Evolutionary conservation across 2,797 vertebrate genomes (phyloP).

Genomic region (Siniperca obscura): DNA sequence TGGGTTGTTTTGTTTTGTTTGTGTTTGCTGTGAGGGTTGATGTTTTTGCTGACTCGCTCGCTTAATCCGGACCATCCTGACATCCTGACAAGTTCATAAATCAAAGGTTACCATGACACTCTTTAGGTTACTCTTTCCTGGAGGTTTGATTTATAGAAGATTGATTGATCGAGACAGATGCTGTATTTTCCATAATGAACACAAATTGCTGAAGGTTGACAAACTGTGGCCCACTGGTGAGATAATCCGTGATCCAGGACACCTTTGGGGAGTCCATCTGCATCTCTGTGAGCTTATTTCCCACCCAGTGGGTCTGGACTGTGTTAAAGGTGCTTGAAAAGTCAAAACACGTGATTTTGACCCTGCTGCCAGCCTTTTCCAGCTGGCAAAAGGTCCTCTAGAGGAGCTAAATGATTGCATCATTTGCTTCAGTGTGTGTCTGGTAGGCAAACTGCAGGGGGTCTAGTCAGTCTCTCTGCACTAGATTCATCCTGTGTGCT

Average conservation of each 20-base stretch:
- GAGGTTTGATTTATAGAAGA: not conserved
- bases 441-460: constrained; percentile 58
- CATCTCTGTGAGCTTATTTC: constrained; percentile 28
- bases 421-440: constrained; percentile 62
- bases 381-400: constrained; percentile 42
- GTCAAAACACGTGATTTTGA: constrained; percentile 36
- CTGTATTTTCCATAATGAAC: not conserved
- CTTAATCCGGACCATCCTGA: not conserved
- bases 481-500: not conserved
- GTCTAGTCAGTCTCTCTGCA: constrained; percentile 27
- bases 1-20: not conserved
- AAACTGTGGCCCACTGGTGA: constrained; percentile 20
- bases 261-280: constrained; percentile 57
- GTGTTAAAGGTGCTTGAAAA: constrained; percentile 63
- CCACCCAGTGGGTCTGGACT: constrained; percentile 44
- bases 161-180: not conserved
- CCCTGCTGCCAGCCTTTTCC: constrained; percentile 10
- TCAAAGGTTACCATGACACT: not conserved
- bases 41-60: not conserved
- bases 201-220: constrained; percentile 1
- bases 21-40: not conserved
- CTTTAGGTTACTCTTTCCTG: not conserved
- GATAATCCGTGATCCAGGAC: constrained; percentile 39
- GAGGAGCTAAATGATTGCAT: constrained; percentile 52
- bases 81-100: not conserved